A percentile compares a stretch with the other conserved stretches of the same genome.
These are phyloP conservation scores for Mionectes olivaceus DNA, from an alignment of 2,797 vertebrate species.

Conservation along the genomic window DNA sequence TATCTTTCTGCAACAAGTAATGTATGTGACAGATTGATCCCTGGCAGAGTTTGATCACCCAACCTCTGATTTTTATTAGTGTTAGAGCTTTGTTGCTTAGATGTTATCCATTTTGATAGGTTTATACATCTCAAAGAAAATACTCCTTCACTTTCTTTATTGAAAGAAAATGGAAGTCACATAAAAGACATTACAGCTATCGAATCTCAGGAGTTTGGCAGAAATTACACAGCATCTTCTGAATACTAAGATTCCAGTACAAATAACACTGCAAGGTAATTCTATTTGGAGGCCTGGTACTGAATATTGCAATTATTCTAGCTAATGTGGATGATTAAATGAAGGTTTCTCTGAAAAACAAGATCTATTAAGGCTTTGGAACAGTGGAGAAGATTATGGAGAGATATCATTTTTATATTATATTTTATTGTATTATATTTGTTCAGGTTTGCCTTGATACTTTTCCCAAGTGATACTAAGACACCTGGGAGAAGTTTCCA, in stretches of 20 bases:
- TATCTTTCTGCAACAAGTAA: background rate
- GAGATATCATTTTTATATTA: background rate
- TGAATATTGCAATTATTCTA: slow-evolving; percentile 75
- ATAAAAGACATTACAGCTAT: slow-evolving; percentile 66
- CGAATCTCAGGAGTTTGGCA: slow-evolving; percentile 28
- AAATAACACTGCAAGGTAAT: slow-evolving; percentile 65
- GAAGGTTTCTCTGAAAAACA: slow-evolving; percentile 34
- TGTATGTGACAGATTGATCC: background rate
- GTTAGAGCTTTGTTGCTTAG: slow-evolving; percentile 9
- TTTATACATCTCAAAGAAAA: slow-evolving; percentile 65
- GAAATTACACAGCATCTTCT: slow-evolving; percentile 55
- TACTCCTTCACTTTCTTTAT: slow-evolving; percentile 45
- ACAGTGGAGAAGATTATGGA: background rate
- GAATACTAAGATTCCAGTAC: slow-evolving; percentile 62
- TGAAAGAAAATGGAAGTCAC: slow-evolving; percentile 74
- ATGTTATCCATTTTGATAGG: slow-evolving; percentile 47
- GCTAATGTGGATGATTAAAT: slow-evolving; percentile 63
- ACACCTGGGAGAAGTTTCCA: background rate
- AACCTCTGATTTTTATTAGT: slow-evolving; percentile 35
- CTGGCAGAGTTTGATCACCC: slow-evolving; percentile 19
- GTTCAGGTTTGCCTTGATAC: background rate
- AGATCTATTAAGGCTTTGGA: background rate
- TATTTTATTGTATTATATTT: background rate
- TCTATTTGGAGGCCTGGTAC: slow-evolving; percentile 43
- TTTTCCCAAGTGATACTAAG: background rate